Base-by-base conservation (phyloP, 1,140 invertebrate genomes). In the Gonioctena quinquepunctata region DNA sequence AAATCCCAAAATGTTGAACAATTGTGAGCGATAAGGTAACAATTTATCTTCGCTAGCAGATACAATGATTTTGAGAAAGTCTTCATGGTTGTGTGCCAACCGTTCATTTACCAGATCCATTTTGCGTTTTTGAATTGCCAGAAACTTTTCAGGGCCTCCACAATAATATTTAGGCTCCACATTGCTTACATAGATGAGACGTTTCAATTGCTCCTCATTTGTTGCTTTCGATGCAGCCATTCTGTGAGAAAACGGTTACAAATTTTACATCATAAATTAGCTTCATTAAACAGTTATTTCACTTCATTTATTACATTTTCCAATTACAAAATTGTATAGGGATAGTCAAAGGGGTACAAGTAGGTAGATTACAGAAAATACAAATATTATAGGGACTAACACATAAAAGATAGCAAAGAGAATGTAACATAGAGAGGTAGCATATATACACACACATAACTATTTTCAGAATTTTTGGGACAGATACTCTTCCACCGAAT, bases 131-230 rank as follows among this genome's bases (percentile, higher is more conserved):
- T 3, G n/a, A 13, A 59, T n/a, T 19, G 16, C n/a, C n/a, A 23
- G 33, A 42, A 71, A 74, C 54, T 60, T 52, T 28, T 76, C 72
- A n/a, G 72, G 72, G 28, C 76, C 62, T 8, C 76, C 76, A 50
- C 71, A 60, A 66, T 26, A 66, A 21, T 69, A 75, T 21, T 61
- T 50, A 33, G 57, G 48, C 5, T 8, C n/a, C 11, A 67, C 48
- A 11, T 59, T 64, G 52, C 33, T 68, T 52, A 54, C 25, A 25
- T 77, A 77, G 13, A 77, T 48, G 8, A 72, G 42, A 22, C 76
- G 66, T 63, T 70, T 76, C 3, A 75, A 54, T 25, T 54, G 50
- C 21, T 77, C 69, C 66, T 72, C 62, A 42, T 66, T 61, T 3
- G 22, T 48, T 25, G 74, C 13, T 28, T 52, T 54, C 3, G 66